phyloP scores from a whole-genome alignment of 2,888 invertebrate species.

The Aphidius colemani region DNA sequence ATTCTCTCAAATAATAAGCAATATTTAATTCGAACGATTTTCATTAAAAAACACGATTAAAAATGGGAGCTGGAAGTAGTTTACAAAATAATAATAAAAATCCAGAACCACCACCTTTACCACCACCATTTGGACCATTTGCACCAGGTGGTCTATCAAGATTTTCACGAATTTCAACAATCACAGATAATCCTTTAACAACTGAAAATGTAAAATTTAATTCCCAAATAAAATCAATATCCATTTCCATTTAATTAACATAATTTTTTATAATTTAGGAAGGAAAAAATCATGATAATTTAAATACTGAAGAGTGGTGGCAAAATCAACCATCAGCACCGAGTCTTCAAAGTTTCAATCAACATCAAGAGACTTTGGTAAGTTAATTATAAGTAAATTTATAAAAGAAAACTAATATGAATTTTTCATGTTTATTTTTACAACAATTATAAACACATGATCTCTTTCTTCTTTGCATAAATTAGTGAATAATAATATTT shows the following conservation, averaged over 20 bases:
- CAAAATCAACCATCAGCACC: slow-evolving; percentile 42
- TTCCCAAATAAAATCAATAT: slow-evolving; percentile 10
- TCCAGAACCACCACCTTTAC: slow-evolving; percentile 41
- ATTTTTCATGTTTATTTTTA: too few relatives aligned
- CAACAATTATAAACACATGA: slow-evolving; percentile 2
- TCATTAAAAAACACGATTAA: slow-evolving; percentile 25
- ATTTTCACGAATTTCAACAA: slow-evolving; percentile 32
- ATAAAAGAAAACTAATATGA: too few relatives aligned
- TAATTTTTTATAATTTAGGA: slow-evolving; percentile 34
- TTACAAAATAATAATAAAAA: slow-evolving; percentile 36
- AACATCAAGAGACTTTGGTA: slow-evolving; percentile 46
- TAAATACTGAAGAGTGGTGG: slow-evolving; percentile 43
- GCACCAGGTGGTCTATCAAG: slow-evolving; percentile 22
- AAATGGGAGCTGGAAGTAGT: slow-evolving; percentile 48
- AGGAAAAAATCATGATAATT: slow-evolving; percentile 39
- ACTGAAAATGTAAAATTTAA: slow-evolving; percentile 18
- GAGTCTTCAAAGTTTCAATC: slow-evolving; percentile 39
- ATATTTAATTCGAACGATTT: slow-evolving; percentile 21
- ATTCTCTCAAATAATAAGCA: not conserved
- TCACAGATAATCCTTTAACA: slow-evolving; percentile 33
- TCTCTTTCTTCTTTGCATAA: not conserved
- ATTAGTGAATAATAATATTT: not conserved
- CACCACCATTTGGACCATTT: slow-evolving; percentile 40
- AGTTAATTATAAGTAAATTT: slow-evolving; percentile 25
- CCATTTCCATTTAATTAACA: not conserved